Base-by-base conservation (phyloP, 2,888 invertebrate genomes). In the Vanessa cardui region DNA sequence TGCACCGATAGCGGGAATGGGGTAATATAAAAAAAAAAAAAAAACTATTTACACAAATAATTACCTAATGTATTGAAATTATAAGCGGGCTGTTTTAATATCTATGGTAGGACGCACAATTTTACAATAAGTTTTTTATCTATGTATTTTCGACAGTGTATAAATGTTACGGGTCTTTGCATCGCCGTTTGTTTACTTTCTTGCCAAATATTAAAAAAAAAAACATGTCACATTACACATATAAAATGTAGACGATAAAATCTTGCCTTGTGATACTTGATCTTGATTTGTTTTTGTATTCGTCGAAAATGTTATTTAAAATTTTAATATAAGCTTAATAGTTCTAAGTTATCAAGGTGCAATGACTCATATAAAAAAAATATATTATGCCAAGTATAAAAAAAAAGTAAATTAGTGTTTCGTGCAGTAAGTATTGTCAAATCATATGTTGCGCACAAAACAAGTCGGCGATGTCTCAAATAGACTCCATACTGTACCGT, bases 401-500 rank as follows among this genome's bases (percentile, higher is more conserved):
- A 58, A 59, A 45, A 58, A 47, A 31, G 21, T n/a, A n/a, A 47
- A 61, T 63, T 61, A 60, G 50, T 62, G 26, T 31, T 62, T 46
- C 58, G 72, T 72, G 66, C 73, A 70, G 59, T 70, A 70, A 68
- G 68, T 59, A 52, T 68, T 59, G 66, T 67, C 26, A 66, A 62
- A 72, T 72, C 62, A 65, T 63, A 77, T 74, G 80, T 83, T 83
- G 86, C 90, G 90, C 91, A 90, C 91, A 91, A 90, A 81, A 70
- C 67, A 74, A 73, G 81, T 81, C 84, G 83, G 82, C 88, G 84
- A 84, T 78, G 80, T 82, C 74, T 75, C 69, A 67, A 44, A 83
- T 88, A 84, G 89, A 85, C 89, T 90, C 89, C 91, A 89, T 88
- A 84, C 76, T 80, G 74, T 77, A 80, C 74, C 81, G 81, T 80